A percentile compares a stretch with the other conserved stretches of the same genome.
These are phyloP conservation scores for Octonoba sinensis DNA, from an alignment of 2,888 invertebrate genomes.

Conservation along the genomic window DNA sequence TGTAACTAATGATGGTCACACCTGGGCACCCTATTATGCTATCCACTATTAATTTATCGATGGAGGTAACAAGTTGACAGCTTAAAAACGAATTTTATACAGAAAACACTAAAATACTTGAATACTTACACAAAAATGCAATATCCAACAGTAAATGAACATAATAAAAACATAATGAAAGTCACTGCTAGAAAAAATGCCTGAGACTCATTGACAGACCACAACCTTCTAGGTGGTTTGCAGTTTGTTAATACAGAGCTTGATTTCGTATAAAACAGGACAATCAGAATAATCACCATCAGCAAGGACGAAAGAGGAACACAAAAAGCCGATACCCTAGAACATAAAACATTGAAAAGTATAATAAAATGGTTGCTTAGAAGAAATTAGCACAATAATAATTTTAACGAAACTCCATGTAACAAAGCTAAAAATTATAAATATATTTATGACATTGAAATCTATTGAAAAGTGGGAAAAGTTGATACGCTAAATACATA, in stretches of 20 bases:
- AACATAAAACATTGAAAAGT: slow-evolving; percentile 15
- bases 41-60: too few relatives aligned
- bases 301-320: slow-evolving; percentile 79
- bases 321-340: slow-evolving; percentile 79
- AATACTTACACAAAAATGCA: slow-evolving; percentile 59
- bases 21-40: too few relatives aligned
- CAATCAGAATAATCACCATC: slow-evolving; percentile 79
- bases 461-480: too few relatives aligned
- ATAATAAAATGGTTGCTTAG: too few relatives aligned
- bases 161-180: slow-evolving; percentile 69
- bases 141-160: slow-evolving; percentile 68
- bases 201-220: slow-evolving; percentile 82
- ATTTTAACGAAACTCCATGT: too few relatives aligned
- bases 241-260: slow-evolving; percentile 77
- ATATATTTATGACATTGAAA: too few relatives aligned
- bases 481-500: too few relatives aligned
- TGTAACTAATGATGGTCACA: too few relatives aligned
- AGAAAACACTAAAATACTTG: slow-evolving; percentile 63
- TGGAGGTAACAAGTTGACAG: too few relatives aligned
- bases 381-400: too few relatives aligned
- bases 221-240: slow-evolving; percentile 78
- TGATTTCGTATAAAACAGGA: slow-evolving; percentile 81
- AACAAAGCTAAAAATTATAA: too few relatives aligned
- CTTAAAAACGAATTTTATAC: too few relatives aligned
- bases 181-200: slow-evolving; percentile 77